Evolutionary conservation across 1,140 invertebrate species (phyloP).

Genomic region (Magallana angulata): DNA sequence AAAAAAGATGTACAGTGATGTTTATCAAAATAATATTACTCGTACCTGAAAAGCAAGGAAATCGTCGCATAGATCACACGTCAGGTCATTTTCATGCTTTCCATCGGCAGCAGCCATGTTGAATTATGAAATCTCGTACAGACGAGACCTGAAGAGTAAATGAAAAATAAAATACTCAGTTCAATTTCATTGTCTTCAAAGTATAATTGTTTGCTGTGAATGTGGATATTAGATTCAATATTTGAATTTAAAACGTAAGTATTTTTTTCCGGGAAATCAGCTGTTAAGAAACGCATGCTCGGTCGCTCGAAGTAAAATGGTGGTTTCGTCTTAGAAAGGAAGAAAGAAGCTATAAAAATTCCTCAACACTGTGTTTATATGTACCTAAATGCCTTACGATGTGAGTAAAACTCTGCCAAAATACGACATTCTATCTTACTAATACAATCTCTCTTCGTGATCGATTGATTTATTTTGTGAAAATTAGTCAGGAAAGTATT

Average conservation of each 20-base stretch:
- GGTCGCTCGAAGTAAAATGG: slow-evolving; percentile 30
- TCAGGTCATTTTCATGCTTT: slow-evolving; percentile 50
- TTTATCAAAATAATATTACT: neutral
- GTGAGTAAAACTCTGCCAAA: slow-evolving; percentile 17
- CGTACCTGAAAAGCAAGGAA: slow-evolving; percentile 70
- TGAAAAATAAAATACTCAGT: neutral
- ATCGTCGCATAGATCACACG: slow-evolving; percentile 70
- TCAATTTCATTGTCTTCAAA: neutral
- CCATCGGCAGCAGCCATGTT: slow-evolving; percentile 72
- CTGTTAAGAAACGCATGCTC: slow-evolving; percentile 38
- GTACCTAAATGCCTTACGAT: slow-evolving; percentile 41
- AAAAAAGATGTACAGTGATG: too few relatives aligned
- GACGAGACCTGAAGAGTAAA: neutral
- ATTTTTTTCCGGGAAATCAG: slow-evolving; percentile 34
- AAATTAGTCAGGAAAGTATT: neutral
- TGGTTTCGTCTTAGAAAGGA: slow-evolving; percentile 19
- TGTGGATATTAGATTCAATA: neutral
- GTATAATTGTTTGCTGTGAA: neutral
- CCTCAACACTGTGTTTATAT: slow-evolving; percentile 9
- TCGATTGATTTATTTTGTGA: neutral
- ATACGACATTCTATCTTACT: neutral
- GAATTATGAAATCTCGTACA: slow-evolving; percentile 7
- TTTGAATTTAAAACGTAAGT: slow-evolving; percentile 28
- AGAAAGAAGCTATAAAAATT: slow-evolving; percentile 25
- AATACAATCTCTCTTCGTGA: neutral